phyloP scores from a whole-genome alignment of 1,140 invertebrate species.

The Wasmannia auropunctata region DNA sequence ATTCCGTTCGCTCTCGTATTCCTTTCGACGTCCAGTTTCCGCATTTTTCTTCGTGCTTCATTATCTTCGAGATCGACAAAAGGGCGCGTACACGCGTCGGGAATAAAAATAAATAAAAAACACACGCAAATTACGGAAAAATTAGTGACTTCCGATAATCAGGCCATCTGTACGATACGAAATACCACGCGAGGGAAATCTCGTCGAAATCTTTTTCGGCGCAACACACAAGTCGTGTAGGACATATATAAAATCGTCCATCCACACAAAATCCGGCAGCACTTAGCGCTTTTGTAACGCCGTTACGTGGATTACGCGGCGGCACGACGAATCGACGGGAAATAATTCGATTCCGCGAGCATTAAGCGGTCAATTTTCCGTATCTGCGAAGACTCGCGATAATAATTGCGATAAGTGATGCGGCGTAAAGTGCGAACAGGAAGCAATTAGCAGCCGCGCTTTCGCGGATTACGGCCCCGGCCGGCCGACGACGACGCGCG shows the following conservation, averaged over 20 bases:
- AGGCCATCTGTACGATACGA: not conserved
- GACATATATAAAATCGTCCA: not conserved
- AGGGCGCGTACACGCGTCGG: not conserved
- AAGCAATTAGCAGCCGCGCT: constrained; percentile 71
- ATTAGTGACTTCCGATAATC: not conserved
- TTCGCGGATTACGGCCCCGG: constrained; percentile 72
- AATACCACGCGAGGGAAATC: too few species aligned
- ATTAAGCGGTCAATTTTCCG: constrained; percentile 43
- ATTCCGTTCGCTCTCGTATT: constrained; percentile 56
- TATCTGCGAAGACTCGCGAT: constrained; percentile 16
- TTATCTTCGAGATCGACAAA: constrained; percentile 3
- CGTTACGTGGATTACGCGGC: not conserved
- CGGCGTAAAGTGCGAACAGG: constrained; percentile 67
- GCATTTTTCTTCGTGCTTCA: constrained; percentile 34
- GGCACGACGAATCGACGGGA: not conserved
- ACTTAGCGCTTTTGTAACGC: constrained; percentile 3
- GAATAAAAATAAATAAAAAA: too few species aligned
- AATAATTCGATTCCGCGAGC: constrained; percentile 36
- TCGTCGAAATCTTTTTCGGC: not conserved
- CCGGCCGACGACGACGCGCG: too few species aligned
- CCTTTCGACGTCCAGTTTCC: constrained; percentile 42
- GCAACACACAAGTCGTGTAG: not conserved
- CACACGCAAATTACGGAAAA: not conserved
- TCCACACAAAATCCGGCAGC: not conserved
- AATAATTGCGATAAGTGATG: constrained; percentile 57